Evolutionary conservation across 2,888 invertebrate genomes (phyloP).

Genomic region (Catocala sponsa): DNA sequence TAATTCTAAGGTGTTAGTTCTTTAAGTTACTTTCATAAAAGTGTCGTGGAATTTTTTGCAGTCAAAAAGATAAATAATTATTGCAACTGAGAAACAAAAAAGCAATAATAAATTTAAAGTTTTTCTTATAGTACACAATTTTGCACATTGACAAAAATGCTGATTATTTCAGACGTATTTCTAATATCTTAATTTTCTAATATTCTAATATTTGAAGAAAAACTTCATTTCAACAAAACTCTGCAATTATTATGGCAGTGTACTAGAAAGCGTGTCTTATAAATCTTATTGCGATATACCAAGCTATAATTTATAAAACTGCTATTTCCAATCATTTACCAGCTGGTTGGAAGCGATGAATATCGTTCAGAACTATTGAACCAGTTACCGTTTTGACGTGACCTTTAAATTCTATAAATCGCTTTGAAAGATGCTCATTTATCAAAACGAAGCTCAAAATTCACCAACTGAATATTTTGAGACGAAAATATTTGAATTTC

Average conservation of each 20-base stretch:
- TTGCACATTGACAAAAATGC: too few species aligned
- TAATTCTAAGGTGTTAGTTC: too few species aligned
- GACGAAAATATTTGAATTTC: conserved; percentile 11
- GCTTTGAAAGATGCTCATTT: conserved; percentile 10
- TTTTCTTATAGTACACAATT: too few species aligned
- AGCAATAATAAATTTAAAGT: too few species aligned
- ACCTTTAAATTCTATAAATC: conserved; percentile 8
- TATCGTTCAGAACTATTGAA: conserved; percentile 2
- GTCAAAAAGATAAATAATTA: too few species aligned
- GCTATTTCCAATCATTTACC: conserved; percentile 1
- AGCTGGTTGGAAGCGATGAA: not conserved
- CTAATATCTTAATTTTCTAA: too few species aligned
- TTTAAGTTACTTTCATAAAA: too few species aligned
- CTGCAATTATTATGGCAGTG: not conserved
- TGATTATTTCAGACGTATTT: too few species aligned
- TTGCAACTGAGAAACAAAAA: too few species aligned
- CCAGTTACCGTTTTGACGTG: not conserved
- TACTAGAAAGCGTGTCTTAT: not conserved
- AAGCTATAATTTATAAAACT: not conserved
- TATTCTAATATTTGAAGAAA: too few species aligned
- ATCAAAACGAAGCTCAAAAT: conserved; percentile 5
- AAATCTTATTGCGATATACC: not conserved
- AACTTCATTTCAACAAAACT: too few species aligned
- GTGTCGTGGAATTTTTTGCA: too few species aligned
- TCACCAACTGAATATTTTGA: conserved; percentile 9